Percentiles rank a stretch among this genome's conserved stretches.
Conservation (phyloP, 2,888 invertebrate genomes). For the Caenorhabditis uteleia region DNA sequence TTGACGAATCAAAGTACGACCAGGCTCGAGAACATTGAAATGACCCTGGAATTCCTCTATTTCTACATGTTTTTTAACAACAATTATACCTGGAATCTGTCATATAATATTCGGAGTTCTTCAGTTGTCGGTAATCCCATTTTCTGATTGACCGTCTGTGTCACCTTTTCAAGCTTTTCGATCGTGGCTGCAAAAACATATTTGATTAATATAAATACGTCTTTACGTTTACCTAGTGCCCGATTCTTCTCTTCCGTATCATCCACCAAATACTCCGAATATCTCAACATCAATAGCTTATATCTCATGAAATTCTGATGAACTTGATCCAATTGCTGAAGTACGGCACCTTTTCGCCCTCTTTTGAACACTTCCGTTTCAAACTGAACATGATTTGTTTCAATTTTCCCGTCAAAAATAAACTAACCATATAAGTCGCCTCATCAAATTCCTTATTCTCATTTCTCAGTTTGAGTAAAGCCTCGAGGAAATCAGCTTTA, state of each 20-base stretch:
- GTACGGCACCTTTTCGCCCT: conserved; percentile 52
- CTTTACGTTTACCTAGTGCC: conserved; percentile 1
- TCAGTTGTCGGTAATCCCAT: conserved; percentile 57
- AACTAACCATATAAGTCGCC: conserved; percentile 50
- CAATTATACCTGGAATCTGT: conserved; percentile 53
- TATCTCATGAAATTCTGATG: conserved; percentile 63
- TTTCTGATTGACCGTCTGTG: conserved; percentile 55
- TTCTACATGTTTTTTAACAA: conserved; percentile 2
- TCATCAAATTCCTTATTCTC: conserved; percentile 65
- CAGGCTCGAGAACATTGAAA: conserved; percentile 62
- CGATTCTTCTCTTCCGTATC: conserved; percentile 15
- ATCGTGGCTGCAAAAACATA: conserved; percentile 50
- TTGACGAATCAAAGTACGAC: conserved; percentile 57
- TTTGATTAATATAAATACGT: background rate
- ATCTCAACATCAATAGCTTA: conserved; percentile 63
- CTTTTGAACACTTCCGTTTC: conserved; percentile 52
- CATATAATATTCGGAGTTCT: conserved; percentile 53
- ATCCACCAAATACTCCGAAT: conserved; percentile 35
- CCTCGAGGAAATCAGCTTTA: conserved; percentile 50
- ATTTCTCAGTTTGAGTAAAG: conserved; percentile 47
- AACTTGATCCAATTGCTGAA: conserved; percentile 58
- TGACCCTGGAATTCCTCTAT: conserved; percentile 37
- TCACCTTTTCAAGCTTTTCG: conserved; percentile 51
- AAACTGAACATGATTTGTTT: conserved; percentile 36
- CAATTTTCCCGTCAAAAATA: background rate